Evolutionary conservation across 2,113 vertebrate species (phyloP), one percentile per base, ranked within the genome.

Genomic region (Onychorhynchus coronatus): DNA sequence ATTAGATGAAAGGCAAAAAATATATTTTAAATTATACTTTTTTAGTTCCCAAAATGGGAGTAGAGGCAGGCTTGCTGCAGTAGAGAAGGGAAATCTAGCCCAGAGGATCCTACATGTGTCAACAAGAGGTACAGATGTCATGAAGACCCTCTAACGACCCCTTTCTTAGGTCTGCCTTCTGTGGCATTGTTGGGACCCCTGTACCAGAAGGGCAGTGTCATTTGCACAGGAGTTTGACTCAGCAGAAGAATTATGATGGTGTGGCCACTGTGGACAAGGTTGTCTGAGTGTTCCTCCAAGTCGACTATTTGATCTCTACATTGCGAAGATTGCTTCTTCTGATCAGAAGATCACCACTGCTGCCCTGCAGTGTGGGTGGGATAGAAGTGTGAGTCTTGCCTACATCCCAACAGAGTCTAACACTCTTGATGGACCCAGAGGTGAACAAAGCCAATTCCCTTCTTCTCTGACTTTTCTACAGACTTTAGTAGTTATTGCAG

Each of bases 191-290:
- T 72, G 41, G 25, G 41, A 73, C 5, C 4, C 5, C 21, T 68
- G 33, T 11, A 22, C 20, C 10, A 42, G 12, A 2, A 6, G 1
- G 7, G 1, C 22, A 52, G 6, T 17, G 20, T 46, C 22, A 53
- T 37, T 88, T 86, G 11, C 10, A 41, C 7, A 52, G 33, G 21
- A 68, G 9, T 37, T 44, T 53, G 28, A 31, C 20, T 70, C 21
- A 89, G 68, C 6, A 27, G 41, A 9, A 63, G 14, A 4, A 37
- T 30, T 37, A 23, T 56, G 30, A 18, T 58, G 25, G 14, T 59
- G 37, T 52, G 33, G 21, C 16, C 12, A 37, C 17, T 1, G 0
- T 21, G 8, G 18, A 19, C 27, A 62, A 61, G 42, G 37, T 8
- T 47, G 6, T 27, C 37, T 82, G 3, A 58, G 13, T 56, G 28